Percentiles rank a stretch among this genome's conserved stretches.
Evolutionary conservation across 2,797 vertebrate species (phyloP).

Genomic region (Poecilia velifera): DNA sequence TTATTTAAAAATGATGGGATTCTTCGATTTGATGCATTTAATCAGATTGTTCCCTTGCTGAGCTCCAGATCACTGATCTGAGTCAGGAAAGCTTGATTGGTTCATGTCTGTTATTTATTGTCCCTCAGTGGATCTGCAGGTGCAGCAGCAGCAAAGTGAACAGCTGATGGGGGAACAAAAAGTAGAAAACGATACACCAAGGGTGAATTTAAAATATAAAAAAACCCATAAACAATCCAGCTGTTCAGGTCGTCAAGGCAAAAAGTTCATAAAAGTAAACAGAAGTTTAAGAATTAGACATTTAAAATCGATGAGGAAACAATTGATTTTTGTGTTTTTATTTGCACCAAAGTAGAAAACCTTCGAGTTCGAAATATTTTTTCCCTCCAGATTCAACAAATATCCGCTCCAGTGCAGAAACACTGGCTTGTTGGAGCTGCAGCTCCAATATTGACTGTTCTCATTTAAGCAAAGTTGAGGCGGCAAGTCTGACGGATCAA

Average conservation of each 20-base stretch:
- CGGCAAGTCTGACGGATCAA: constrained; percentile 55
- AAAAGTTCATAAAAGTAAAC: not conserved
- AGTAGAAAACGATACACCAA: not conserved
- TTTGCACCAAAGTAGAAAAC: constrained; percentile 1
- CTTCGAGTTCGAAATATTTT: not conserved
- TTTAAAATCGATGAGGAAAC: constrained; percentile 9
- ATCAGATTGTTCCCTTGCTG: not conserved
- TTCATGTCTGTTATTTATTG: not conserved
- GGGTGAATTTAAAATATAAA: not conserved
- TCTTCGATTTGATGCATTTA: not conserved
- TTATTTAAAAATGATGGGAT: not conserved
- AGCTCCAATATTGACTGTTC: constrained; percentile 62
- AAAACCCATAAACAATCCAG: not conserved
- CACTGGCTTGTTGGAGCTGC: constrained; percentile 40
- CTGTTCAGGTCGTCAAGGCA: not conserved
- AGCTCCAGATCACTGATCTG: not conserved
- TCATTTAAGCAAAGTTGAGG: constrained; percentile 59
- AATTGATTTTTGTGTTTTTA: constrained; percentile 17
- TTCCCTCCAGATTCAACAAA: constrained; percentile 22
- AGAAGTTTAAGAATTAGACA: not conserved
- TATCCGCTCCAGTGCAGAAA: constrained; percentile 42
- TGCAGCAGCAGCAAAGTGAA: not conserved
- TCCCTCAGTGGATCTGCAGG: not conserved
- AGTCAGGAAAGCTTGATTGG: not conserved
- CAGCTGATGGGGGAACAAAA: not conserved